Conservation (phyloP, 2,797 vertebrate species). For the Gadopsis bispinosus region DNA sequence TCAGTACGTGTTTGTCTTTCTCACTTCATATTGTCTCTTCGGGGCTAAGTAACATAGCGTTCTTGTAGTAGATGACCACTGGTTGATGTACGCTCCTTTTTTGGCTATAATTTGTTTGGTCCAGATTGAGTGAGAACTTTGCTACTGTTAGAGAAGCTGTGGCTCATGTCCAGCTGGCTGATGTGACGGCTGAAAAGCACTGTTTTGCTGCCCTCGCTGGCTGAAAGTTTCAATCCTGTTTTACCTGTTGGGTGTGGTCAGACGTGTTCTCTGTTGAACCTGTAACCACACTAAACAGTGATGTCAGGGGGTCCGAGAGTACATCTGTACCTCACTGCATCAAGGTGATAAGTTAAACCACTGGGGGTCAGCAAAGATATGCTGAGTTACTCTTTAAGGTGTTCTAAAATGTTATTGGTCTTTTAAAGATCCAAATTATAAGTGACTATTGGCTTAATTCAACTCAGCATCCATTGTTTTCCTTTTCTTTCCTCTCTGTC, state of each 20-base stretch:
- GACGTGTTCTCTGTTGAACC: not conserved
- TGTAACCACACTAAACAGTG: not conserved
- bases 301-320: not conserved
- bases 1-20: slow-evolving; percentile 22
- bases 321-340: not conserved
- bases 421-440: slow-evolving; percentile 3
- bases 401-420: not conserved
- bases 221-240: not conserved
- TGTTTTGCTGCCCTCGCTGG: not conserved
- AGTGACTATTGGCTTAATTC: not conserved
- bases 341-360: not conserved
- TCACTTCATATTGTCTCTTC: slow-evolving; percentile 33
- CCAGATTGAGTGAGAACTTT: slow-evolving; percentile 29
- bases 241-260: not conserved
- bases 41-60: slow-evolving; percentile 10
- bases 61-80: slow-evolving; percentile 21
- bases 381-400: not conserved
- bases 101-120: not conserved
- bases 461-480: not conserved
- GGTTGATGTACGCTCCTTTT: slow-evolving; percentile 10
- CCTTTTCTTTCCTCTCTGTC: not conserved
- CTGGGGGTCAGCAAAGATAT: slow-evolving; percentile 12
- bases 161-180: slow-evolving; percentile 26
- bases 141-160: slow-evolving; percentile 12
- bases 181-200: slow-evolving; percentile 1